phyloP scores from a whole-genome alignment of 2,888 invertebrate genomes.

The Zhengitettix transpicula region DNA sequence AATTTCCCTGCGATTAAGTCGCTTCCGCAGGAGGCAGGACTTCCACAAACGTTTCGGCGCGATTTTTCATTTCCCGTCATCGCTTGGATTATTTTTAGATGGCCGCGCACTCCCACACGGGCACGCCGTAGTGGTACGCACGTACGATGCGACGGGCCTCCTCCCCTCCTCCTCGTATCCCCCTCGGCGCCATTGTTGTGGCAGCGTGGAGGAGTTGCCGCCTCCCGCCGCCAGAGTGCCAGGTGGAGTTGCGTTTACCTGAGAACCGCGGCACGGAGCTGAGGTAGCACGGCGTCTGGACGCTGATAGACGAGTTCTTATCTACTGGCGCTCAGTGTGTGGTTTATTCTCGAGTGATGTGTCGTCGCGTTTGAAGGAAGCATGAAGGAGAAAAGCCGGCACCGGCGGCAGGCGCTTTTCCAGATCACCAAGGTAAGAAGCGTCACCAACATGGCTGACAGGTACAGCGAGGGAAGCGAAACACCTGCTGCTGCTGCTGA shows the following conservation, averaged over 20 bases:
- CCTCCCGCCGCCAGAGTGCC: neutral
- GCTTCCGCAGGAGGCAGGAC: too few species aligned
- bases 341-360: neutral
- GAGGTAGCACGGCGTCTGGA: neutral
- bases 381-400: constrained; percentile 10
- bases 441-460: neutral
- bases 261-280: neutral
- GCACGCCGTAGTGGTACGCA: neutral
- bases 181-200: neutral
- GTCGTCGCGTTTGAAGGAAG: neutral
- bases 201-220: neutral
- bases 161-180: neutral
- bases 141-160: neutral
- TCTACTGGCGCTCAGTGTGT: neutral
- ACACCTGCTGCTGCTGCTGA: neutral
- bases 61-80: neutral
- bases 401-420: constrained; percentile 35
- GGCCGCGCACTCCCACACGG: neutral
- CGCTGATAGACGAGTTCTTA: neutral
- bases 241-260: neutral
- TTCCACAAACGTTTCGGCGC: too few species aligned
- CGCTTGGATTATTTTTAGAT: neutral
- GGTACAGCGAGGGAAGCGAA: neutral
- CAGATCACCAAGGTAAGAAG: constrained; percentile 53
- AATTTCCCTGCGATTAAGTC: too few species aligned